Base-by-base conservation (phyloP, 2,888 invertebrate genomes). In the Cartodere bifasciata region DNA sequence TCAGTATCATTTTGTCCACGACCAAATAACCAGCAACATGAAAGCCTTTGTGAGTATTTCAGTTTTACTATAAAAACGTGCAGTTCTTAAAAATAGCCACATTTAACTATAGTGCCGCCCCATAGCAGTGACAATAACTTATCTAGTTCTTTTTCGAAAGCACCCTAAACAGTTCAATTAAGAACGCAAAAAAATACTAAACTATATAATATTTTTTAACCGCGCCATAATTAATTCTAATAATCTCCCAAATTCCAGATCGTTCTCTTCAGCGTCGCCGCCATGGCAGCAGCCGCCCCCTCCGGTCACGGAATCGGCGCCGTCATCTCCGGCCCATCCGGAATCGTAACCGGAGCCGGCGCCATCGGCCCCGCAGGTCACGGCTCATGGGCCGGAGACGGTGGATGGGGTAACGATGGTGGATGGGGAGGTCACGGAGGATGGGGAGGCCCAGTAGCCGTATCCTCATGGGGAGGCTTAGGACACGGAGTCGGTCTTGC, bases 391-490 rank as follows among this genome's bases (percentile, higher is more conserved):
- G 46, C 39, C 34, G 4, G 51, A 45, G 2, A 62, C 56, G 1
- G 49, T 43, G 22, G 47, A 42, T 3, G 36, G 57, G 46, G 54
- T 44, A 27, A 60, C 58, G 21, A 60, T 56, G 32, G 17, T 2
- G 34, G 30, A 4, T 14, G 31, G 10, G 39, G 37, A 15, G 39
- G 40, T 23, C 40, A 35, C 15, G 36, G 34, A n/a, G 40, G 38
- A 16, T 23, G 28, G 17, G 36, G 35, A 6, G 35, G 32, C 15
- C 34, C 25, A 24, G 39, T 20, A 20, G 13, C 31, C 25, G 16
- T 29, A n/a, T n/a, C n/a, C n/a, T n/a, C n/a, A 20, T 12, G 33
- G 25, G 2, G 29, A 32, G 5, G 39, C 34, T 10, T 25, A 31
- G 10, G 36, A 13, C 30, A 31, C 27, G 23, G 23, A 23, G 12